A percentile compares a stretch with the other conserved stretches of the same genome.
phyloP scores from a whole-genome alignment of 2,797 vertebrate species.

The Halcyon chelicuti region DNA sequence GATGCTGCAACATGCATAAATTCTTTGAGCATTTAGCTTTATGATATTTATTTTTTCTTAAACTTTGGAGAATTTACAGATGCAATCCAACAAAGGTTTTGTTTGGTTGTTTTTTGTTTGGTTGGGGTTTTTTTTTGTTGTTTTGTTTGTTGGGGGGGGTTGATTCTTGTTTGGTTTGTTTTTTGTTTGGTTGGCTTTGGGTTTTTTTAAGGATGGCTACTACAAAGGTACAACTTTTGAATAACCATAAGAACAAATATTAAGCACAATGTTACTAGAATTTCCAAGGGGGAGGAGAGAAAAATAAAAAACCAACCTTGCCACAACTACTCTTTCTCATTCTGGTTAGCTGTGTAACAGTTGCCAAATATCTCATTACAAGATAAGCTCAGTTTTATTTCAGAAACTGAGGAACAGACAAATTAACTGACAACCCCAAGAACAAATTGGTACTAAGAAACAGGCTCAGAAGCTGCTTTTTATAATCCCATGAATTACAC shows the following conservation, averaged over 20 bases:
- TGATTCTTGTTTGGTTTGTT: too few relatives aligned
- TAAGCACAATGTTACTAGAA: neutral
- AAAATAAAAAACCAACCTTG: neutral
- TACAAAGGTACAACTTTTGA: neutral
- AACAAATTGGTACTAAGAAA: slow-evolving; percentile 17
- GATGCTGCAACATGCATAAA: neutral
- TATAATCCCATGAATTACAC: neutral
- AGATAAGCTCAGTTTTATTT: slow-evolving; percentile 22
- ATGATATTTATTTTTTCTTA: neutral
- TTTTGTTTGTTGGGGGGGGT: too few relatives aligned
- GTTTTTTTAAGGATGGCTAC: neutral
- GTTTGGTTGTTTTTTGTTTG: too few relatives aligned
- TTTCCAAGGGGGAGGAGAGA: neutral
- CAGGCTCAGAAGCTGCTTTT: neutral
- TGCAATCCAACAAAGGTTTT: neutral
- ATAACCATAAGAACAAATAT: neutral
- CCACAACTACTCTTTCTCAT: neutral
- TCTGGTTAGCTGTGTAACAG: neutral
- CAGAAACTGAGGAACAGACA: slow-evolving; percentile 6
- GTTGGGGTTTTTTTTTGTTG: too few relatives aligned
- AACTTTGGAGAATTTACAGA: neutral
- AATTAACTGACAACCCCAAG: slow-evolving; percentile 16
- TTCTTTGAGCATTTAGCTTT: neutral
- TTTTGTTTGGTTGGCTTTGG: neutral
- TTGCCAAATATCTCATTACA: slow-evolving; percentile 22